These are phyloP conservation scores for Centrocercus urophasianus DNA, from an alignment of 2,113 vertebrate species.

Conservation along the genomic window DNA sequence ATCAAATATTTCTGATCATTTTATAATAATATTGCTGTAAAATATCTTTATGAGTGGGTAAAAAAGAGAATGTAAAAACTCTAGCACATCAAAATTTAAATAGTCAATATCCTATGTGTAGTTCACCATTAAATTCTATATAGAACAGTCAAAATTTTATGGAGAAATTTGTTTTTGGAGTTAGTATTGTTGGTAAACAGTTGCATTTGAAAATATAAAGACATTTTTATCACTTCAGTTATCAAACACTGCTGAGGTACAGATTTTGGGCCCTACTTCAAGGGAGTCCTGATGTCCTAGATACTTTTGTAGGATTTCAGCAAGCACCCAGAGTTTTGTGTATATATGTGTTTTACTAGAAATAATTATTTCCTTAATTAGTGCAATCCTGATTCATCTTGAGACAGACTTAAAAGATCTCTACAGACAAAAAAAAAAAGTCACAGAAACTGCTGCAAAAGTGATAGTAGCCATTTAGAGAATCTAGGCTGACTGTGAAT, in stretches of 20 bases:
- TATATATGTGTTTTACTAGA: neutral
- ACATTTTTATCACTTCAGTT: neutral
- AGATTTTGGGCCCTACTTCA: neutral
- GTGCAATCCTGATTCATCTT: neutral
- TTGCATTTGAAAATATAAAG: neutral
- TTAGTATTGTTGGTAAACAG: neutral
- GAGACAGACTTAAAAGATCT: neutral
- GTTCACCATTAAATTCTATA: neutral
- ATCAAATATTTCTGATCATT: neutral
- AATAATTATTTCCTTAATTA: neutral
- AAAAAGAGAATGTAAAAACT: neutral
- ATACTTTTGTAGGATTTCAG: neutral
- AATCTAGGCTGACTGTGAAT: neutral
- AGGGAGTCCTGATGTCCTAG: neutral
- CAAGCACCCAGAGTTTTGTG: neutral
- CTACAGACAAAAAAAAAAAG: neutral
- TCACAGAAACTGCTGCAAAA: neutral
- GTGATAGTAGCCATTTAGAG: neutral
- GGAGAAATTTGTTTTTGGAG: neutral
- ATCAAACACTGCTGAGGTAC: neutral
- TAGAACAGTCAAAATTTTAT: neutral
- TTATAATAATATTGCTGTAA: neutral
- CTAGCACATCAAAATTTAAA: neutral
- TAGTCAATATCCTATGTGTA: neutral
- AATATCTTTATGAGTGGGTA: neutral